phyloP scores from a whole-genome alignment of 2,113 vertebrate genomes.

The Aix galericulata region DNA sequence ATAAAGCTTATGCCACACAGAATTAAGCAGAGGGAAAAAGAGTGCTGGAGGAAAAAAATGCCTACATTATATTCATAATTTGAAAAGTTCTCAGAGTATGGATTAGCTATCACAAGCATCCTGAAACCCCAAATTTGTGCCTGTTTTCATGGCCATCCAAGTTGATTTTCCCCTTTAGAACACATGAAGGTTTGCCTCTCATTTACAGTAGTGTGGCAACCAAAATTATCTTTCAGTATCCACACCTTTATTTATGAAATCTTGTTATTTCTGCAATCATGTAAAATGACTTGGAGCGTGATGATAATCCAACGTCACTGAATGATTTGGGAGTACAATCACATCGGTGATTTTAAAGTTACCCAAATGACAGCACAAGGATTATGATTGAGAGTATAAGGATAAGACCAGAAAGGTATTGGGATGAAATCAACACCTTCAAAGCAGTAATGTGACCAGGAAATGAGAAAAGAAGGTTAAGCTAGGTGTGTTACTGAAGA shows the following conservation, averaged over 20 bases:
- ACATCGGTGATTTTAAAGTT: neutral
- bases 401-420: neutral
- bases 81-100: neutral
- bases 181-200: neutral
- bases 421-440: neutral
- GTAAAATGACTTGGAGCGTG: neutral
- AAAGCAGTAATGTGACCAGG: neutral
- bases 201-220: neutral
- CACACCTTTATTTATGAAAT: neutral
- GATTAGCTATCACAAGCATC: neutral
- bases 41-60: neutral
- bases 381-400: neutral
- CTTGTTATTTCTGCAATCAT: neutral
- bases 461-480: neutral
- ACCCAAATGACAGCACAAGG: neutral
- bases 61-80: neutral
- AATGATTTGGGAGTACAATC: neutral
- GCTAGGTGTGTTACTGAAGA: neutral
- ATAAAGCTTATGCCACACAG: neutral
- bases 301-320: neutral
- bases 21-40: neutral
- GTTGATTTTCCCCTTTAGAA: neutral
- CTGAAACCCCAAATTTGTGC: neutral
- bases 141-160: neutral
- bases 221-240: neutral